A percentile compares a stretch with the other conserved stretches of the same genome.
Evolutionary conservation across 2,113 vertebrate genomes (phyloP).

Genomic region (Chaetops frenatus): DNA sequence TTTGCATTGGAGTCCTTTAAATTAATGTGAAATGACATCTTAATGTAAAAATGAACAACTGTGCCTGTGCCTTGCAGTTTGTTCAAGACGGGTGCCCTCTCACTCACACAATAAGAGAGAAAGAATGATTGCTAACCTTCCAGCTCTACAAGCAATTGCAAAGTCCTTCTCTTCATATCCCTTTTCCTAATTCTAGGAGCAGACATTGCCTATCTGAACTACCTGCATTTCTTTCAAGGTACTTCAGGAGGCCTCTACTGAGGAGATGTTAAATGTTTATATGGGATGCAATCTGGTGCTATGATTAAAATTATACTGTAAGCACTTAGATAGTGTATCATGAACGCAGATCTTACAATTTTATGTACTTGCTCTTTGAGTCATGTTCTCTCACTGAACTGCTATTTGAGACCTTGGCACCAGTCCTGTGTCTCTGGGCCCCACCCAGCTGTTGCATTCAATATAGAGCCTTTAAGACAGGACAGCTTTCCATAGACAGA

Average conservation of each 20-base stretch:
- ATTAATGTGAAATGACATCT: conserved; percentile 26
- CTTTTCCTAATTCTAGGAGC: neutral
- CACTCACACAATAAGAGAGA: neutral
- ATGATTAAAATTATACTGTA: neutral
- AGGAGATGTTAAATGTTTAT: neutral
- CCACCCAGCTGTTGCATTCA: neutral
- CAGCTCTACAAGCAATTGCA: neutral
- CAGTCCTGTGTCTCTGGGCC: neutral
- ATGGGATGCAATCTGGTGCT: neutral
- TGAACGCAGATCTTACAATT: neutral
- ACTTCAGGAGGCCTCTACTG: neutral
- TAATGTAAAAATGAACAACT: conserved; percentile 8
- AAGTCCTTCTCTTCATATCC: neutral
- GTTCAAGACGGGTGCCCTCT: neutral
- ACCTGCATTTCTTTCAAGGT: neutral
- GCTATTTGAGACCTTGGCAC: neutral
- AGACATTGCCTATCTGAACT: neutral
- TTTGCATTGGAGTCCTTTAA: neutral
- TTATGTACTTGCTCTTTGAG: neutral
- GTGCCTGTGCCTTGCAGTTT: neutral
- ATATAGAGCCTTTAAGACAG: neutral
- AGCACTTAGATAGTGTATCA: neutral
- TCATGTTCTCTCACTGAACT: neutral
- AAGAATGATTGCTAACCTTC: neutral
- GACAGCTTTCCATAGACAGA: neutral